Evolutionary conservation across 1,140 invertebrate genomes (phyloP).

Genomic region (Tetramorium alpestre): DNA sequence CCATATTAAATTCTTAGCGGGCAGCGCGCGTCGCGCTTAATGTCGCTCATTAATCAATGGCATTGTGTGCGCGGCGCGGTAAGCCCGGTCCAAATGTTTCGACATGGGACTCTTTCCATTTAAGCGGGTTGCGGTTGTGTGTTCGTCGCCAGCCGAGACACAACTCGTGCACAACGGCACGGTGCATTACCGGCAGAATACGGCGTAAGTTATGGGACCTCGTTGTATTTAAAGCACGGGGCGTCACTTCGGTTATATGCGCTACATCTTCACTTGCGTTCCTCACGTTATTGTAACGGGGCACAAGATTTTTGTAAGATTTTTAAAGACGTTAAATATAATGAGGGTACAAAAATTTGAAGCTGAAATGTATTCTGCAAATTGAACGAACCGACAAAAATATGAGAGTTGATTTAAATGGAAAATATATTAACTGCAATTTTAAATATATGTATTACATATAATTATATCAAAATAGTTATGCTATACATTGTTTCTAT

Average conservation of each 20-base stretch:
- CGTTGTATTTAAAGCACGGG: conserved; percentile 74
- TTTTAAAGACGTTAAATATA: background rate
- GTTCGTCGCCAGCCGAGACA: conserved; percentile 43
- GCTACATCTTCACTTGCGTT: conserved; percentile 32
- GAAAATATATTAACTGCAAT: background rate
- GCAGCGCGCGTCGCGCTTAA: conserved; percentile 73
- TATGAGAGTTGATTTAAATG: background rate
- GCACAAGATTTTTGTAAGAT: background rate
- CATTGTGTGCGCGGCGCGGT: conserved; percentile 66
- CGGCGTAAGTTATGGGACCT: conserved; percentile 69
- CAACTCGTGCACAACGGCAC: conserved; percentile 23
- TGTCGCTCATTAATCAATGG: conserved; percentile 77
- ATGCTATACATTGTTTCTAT: background rate
- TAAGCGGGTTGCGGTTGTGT: conserved; percentile 12
- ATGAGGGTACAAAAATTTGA: background rate
- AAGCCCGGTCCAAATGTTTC: conserved; percentile 75
- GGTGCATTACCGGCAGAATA: conserved; percentile 66
- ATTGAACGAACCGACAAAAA: background rate
- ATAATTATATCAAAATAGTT: background rate
- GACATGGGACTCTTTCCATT: conserved; percentile 59
- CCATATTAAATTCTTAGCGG: conserved; percentile 77
- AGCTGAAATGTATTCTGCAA: background rate
- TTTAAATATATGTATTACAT: background rate
- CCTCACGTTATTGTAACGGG: background rate
- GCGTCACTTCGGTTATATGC: conserved; percentile 57